Conservation (phyloP, 1,140 invertebrate species). For the Diprion similis region DNA sequence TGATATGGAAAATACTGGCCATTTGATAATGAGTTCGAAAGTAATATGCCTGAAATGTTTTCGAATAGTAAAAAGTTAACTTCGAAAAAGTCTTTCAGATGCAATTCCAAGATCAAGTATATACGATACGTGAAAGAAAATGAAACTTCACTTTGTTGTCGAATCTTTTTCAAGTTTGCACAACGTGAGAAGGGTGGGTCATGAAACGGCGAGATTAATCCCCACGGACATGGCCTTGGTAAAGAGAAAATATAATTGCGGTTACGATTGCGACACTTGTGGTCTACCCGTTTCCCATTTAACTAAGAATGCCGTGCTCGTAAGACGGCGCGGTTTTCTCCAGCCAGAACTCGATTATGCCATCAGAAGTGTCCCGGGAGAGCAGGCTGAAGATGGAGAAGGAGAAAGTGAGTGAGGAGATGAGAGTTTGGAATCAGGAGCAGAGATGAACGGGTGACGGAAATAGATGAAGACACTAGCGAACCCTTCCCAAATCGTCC, state of each 20-base stretch:
- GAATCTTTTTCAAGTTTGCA: too few species aligned
- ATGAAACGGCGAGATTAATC: background rate
- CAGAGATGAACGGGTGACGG: background rate
- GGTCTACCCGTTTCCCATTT: background rate
- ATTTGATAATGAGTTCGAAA: too few species aligned
- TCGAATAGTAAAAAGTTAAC: too few species aligned
- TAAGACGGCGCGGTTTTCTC: background rate
- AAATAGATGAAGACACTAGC: background rate
- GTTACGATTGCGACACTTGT: conserved; percentile 1
- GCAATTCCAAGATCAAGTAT: too few species aligned
- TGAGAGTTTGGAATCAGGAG: background rate
- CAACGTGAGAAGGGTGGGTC: background rate
- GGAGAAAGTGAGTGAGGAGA: background rate
- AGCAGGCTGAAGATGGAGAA: too few species aligned
- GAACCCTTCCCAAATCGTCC: background rate
- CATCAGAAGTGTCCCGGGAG: conserved; percentile 6
- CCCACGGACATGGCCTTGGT: background rate
- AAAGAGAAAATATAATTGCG: background rate
- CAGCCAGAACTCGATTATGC: background rate
- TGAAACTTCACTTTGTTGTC: too few species aligned
- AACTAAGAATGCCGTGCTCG: background rate
- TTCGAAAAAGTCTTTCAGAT: too few species aligned
- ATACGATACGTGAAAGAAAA: too few species aligned
- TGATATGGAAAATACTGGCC: too few species aligned
- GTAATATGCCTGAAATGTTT: too few species aligned